These are phyloP conservation scores for Corythornis leucogaster DNA, from an alignment of 2,797 vertebrate genomes.

Conservation along the genomic window DNA sequence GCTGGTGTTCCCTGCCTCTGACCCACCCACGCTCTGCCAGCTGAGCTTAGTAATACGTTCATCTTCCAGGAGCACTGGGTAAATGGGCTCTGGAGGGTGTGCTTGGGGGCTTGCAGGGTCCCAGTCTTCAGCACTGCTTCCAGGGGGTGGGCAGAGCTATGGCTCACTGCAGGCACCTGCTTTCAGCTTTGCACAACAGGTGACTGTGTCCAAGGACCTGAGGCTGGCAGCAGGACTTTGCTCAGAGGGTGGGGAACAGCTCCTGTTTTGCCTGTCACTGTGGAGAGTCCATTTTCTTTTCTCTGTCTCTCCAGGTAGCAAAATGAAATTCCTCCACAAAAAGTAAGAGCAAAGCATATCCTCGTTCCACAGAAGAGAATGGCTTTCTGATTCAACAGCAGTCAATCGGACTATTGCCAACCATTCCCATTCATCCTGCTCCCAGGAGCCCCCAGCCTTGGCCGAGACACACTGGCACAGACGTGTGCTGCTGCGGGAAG, in stretches of 20 bases:
- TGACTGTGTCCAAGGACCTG: neutral
- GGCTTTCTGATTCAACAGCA: neutral
- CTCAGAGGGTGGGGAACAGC: neutral
- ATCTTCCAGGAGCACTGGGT: neutral
- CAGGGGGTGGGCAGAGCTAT: neutral
- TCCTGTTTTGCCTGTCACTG: neutral
- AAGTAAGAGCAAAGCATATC: conserved; percentile 79
- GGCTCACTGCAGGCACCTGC: neutral
- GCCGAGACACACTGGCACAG: accelerated
- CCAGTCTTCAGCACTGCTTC: neutral
- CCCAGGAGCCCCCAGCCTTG: neutral
- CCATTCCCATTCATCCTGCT: neutral
- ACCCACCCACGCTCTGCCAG: neutral
- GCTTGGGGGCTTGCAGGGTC: neutral
- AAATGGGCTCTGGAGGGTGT: neutral
- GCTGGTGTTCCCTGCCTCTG: neutral
- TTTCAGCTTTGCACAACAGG: neutral
- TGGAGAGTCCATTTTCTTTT: neutral
- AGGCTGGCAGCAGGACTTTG: neutral
- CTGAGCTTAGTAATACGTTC: neutral
- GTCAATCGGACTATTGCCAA: neutral
- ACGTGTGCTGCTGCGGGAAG: neutral
- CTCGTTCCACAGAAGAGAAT: neutral
- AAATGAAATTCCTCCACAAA: conserved; percentile 98
- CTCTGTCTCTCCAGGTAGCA: conserved; percentile 85